Evolutionary conservation across 2,888 invertebrate species (phyloP), one percentile per base, ranked within the genome.

Genomic region (Creontiades dilutus): DNA sequence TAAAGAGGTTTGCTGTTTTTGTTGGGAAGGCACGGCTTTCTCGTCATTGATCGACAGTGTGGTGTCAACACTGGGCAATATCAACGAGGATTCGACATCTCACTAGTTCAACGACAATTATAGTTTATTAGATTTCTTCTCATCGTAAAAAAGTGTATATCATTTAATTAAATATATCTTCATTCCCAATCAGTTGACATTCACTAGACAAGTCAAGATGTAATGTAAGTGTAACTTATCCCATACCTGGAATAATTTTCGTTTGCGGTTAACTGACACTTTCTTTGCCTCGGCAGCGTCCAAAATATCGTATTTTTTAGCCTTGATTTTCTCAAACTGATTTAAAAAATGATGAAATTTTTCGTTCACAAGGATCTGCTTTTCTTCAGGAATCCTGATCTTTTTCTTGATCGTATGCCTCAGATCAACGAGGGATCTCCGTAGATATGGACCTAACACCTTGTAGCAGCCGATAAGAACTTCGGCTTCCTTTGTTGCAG

Each of bases 261-360:
- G 14, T 48, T 87, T 87, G 13, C 48, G 48, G n/a, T 68, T 47
- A 1, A 57, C 12, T 13, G 75, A 47, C 19, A 76, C 82, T 23
- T 82, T 89, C 28, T 89, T 89, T 19, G 61, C 68, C 27, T 89
- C 89, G 19, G 81, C 82, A 16, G 61, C 81, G 12, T 89, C 89
- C 5, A 68, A 2, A n/a, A 89, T 81, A 12, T 46, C 28, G 19
- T 61, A 75, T 19, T 89, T 89, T 19, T 55, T 81, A 7, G 80
- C 75, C 23, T 89, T 89, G 46, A 89, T 48, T 47, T 75, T 89
- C 9, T 82, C 82, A 7, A 82, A 46, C 16, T 19, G 57, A 0
- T 81, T 82, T 19, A 27, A 27, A 14, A 89, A 89, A 5, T 48
- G 2, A 5, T 48, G 23, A 14, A 75, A 87, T 46, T 61, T 82